A percentile compares a stretch with the other conserved stretches of the same genome.
These are phyloP conservation scores for Hermaeophaga mercurialis DNA, from an alignment of 2,888 invertebrate genomes.

Conservation along the genomic window DNA sequence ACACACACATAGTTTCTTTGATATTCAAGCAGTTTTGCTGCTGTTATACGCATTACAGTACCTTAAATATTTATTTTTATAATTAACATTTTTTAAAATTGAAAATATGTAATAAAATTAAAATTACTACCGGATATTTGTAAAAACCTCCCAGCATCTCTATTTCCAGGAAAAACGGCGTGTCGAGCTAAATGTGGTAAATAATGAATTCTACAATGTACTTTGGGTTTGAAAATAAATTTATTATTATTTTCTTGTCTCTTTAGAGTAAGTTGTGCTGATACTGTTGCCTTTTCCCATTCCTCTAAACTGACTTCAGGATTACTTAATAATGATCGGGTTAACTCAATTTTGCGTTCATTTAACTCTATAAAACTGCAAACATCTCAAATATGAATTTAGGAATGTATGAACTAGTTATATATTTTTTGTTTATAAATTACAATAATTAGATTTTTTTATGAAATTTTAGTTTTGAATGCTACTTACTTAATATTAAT, in stretches of 20 bases:
- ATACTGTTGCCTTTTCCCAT: slow-evolving; percentile 67
- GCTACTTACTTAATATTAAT: slow-evolving; percentile 74
- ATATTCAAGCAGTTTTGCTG: slow-evolving; percentile 77
- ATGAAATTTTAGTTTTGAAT: too few relatives aligned
- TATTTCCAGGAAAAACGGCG: slow-evolving; percentile 69
- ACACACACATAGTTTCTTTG: slow-evolving; percentile 74
- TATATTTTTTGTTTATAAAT: neutral
- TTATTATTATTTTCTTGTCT: slow-evolving; percentile 34
- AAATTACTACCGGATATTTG: slow-evolving; percentile 67
- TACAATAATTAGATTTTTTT: too few relatives aligned
- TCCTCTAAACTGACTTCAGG: slow-evolving; percentile 67
- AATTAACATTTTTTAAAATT: too few relatives aligned
- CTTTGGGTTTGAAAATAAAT: slow-evolving; percentile 61
- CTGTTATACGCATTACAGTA: slow-evolving; percentile 77
- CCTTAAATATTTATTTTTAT: slow-evolving; percentile 58
- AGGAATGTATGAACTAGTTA: slow-evolving; percentile 5
- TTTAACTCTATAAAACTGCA: slow-evolving; percentile 72
- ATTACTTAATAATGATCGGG: slow-evolving; percentile 68
- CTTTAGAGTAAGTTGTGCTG: slow-evolving; percentile 65
- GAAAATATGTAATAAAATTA: neutral
- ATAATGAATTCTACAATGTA: slow-evolving; percentile 70
- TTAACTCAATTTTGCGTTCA: slow-evolving; percentile 70
- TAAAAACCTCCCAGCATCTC: slow-evolving; percentile 73
- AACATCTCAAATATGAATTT: slow-evolving; percentile 36
- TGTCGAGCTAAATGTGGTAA: slow-evolving; percentile 49